phyloP scores from a whole-genome alignment of 2,888 invertebrate species.

The Hyposoter dolosus region DNA sequence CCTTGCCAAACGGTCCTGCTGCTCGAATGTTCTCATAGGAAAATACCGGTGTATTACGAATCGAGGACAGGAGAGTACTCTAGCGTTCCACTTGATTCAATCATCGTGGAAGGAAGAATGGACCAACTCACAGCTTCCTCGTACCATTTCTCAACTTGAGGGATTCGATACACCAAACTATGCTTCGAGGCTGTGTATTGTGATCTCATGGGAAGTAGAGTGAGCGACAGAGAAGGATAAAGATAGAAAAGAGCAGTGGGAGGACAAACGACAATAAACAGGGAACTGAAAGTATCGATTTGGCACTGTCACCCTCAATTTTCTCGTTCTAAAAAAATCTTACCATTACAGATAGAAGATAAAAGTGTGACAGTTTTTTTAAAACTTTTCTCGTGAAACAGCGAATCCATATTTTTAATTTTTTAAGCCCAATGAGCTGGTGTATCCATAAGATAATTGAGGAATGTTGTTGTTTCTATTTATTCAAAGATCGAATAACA shows the following conservation, averaged over 20 bases:
- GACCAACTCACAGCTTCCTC: constrained; percentile 12
- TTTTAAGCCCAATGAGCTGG: neutral
- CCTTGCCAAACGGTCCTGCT: constrained; percentile 53
- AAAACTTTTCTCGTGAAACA: neutral
- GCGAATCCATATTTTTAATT: neutral
- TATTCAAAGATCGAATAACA: constrained; percentile 34
- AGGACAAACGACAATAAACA: constrained; percentile 26
- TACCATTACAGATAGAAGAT: neutral
- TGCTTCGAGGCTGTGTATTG: neutral
- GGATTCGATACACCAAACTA: constrained; percentile 9
- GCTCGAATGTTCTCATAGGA: constrained; percentile 36
- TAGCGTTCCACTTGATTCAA: constrained; percentile 32
- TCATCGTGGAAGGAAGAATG: constrained; percentile 23
- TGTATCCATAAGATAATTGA: neutral
- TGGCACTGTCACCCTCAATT: constrained; percentile 10
- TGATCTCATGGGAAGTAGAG: neutral
- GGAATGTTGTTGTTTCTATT: constrained; percentile 2
- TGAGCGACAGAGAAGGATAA: neutral
- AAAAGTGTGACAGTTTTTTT: neutral
- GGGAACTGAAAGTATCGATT: constrained; percentile 46
- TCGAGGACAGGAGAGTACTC: constrained; percentile 17
- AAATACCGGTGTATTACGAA: constrained; percentile 24
- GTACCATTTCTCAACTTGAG: constrained; percentile 1
- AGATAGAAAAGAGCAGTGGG: neutral
- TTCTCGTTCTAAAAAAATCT: constrained; percentile 3